Percentiles rank a stretch among this genome's conserved stretches.
phyloP scores from a whole-genome alignment of 2,888 invertebrate genomes.

The Melieria picta region DNA sequence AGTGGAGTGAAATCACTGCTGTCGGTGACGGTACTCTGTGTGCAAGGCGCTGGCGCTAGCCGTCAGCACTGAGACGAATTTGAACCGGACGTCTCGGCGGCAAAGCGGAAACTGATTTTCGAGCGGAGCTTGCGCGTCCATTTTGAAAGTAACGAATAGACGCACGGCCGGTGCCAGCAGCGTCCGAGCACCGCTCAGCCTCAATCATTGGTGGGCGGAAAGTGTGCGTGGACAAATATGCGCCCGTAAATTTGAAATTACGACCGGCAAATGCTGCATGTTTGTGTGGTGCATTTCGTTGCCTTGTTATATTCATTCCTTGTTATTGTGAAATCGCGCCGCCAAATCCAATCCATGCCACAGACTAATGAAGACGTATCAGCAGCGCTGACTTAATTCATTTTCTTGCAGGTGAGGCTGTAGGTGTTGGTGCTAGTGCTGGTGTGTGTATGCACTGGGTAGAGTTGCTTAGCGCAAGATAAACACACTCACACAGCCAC shows the following conservation, averaged over 20 bases:
- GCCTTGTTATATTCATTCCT: slow-evolving; percentile 6
- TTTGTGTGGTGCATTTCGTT: slow-evolving; percentile 16
- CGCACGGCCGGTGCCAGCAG: too few relatives aligned
- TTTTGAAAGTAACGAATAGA: slow-evolving; percentile 18
- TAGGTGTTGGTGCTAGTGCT: slow-evolving; percentile 9
- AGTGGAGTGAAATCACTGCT: neutral
- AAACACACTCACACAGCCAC: neutral
- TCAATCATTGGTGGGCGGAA: neutral
- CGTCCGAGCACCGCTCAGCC: too few relatives aligned
- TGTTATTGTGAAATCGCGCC: too few relatives aligned
- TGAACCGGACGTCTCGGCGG: slow-evolving; percentile 26
- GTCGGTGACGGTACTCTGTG: neutral
- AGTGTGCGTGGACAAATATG: neutral
- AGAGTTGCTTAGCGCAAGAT: slow-evolving; percentile 20
- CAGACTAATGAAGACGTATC: slow-evolving; percentile 20
- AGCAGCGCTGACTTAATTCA: slow-evolving; percentile 3
- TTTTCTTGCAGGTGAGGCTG: slow-evolving; percentile 1
- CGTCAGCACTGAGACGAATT: neutral
- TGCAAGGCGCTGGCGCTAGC: neutral
- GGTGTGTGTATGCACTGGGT: slow-evolving; percentile 7
- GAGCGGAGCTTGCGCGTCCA: slow-evolving; percentile 7
- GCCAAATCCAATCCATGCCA: neutral
- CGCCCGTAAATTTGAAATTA: slow-evolving; percentile 40
- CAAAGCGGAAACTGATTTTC: slow-evolving; percentile 29
- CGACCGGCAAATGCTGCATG: slow-evolving; percentile 31